Percentiles rank a stretch among this genome's conserved stretches.
Conservation (phyloP, 2,888 invertebrate genomes). For the Stegana nigrithorax region DNA sequence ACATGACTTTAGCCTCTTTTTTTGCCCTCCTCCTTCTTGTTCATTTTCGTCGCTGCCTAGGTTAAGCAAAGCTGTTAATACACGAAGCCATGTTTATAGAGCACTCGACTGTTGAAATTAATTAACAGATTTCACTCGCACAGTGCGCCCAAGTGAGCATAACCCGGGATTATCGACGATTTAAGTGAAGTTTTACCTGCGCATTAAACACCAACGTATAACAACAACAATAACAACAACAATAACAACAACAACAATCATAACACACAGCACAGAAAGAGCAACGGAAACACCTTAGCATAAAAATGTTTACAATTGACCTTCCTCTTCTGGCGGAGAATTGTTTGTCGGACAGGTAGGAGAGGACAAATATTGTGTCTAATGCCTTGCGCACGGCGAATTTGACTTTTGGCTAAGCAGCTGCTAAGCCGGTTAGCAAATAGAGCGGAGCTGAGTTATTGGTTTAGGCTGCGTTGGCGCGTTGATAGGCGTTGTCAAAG, state of each 20-base stretch:
- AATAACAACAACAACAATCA: background rate
- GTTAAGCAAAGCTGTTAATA: constrained; percentile 2
- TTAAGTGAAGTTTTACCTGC: too few species aligned
- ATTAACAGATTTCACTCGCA: too few species aligned
- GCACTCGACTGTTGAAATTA: constrained; percentile 9
- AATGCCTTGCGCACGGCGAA: constrained; percentile 15
- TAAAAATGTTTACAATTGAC: background rate
- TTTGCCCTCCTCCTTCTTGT: too few species aligned
- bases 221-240: too few species aligned
- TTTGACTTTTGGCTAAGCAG: constrained; percentile 13
- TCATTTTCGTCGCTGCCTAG: too few species aligned
- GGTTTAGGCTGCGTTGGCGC: constrained; percentile 20
- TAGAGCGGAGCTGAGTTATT: background rate
- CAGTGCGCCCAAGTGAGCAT: too few species aligned
- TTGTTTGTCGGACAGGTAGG: background rate
- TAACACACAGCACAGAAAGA: background rate
- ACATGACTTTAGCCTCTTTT: too few species aligned
- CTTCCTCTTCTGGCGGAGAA: too few species aligned
- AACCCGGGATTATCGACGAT: too few species aligned
- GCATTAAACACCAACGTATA: background rate
- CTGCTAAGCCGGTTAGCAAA: background rate
- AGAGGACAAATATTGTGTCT: constrained; percentile 2
- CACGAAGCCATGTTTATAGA: background rate
- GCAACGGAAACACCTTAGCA: background rate
- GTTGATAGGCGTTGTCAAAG: constrained; percentile 25